Evolutionary conservation across 2,113 vertebrate genomes (phyloP).

Genomic region (Trochalopteron elliotii): DNA sequence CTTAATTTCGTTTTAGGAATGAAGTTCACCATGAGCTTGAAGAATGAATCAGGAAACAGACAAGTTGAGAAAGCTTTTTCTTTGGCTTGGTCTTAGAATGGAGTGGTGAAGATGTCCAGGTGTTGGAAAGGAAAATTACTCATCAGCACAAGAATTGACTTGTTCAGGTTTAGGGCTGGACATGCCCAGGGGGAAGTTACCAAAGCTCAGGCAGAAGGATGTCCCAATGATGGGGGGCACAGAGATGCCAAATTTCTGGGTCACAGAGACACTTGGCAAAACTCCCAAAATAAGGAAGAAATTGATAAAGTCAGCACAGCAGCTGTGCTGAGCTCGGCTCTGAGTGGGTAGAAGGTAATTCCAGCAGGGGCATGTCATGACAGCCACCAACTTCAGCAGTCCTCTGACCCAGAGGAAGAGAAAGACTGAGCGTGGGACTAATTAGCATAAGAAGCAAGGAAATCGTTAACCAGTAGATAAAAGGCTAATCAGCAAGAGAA

Average conservation of each 20-base stretch:
- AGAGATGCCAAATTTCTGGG: background rate
- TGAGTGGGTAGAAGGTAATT: background rate
- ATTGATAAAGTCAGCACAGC: background rate
- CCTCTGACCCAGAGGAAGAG: background rate
- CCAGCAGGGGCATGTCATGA: rapidly evolving
- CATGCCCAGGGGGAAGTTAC: background rate
- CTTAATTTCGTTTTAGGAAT: background rate
- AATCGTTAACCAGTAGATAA: background rate
- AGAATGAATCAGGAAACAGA: background rate
- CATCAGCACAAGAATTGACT: background rate
- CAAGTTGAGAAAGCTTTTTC: background rate
- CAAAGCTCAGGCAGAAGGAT: background rate
- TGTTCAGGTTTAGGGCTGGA: background rate
- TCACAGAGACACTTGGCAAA: background rate
- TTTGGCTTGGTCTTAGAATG: background rate
- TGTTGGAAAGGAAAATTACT: background rate
- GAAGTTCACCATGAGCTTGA: background rate
- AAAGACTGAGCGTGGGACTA: background rate
- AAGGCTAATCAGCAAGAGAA: background rate
- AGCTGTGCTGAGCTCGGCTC: background rate
- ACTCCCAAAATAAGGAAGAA: background rate
- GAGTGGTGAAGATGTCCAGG: background rate
- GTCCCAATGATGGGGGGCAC: background rate
- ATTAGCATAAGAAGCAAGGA: background rate
- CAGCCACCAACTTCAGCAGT: background rate